Percentiles rank a stretch among this genome's conserved stretches.
Evolutionary conservation across 1,140 invertebrate genomes (phyloP).

Genomic region (Aphaenogaster rudis): DNA sequence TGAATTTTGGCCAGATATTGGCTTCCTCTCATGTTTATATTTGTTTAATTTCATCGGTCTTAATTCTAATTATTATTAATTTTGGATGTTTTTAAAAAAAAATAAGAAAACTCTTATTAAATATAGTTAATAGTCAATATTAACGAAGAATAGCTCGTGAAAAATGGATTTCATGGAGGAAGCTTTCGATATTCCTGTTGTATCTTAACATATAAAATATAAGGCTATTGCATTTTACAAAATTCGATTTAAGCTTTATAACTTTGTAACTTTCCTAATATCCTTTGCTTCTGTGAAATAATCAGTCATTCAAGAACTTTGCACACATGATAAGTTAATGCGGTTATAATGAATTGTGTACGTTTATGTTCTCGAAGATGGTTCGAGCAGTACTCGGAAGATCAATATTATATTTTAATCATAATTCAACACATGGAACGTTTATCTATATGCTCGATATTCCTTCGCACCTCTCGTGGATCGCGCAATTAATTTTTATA

Average conservation of each 20-base stretch:
- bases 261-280: no score
- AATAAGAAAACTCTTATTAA: background rate
- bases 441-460: background rate
- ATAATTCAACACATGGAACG: background rate
- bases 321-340: background rate
- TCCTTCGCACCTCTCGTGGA: background rate
- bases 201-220: background rate
- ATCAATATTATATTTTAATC: slow-evolving; percentile 3
- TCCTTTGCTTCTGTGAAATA: background rate
- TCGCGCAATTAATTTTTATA: background rate
- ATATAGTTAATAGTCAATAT: background rate
- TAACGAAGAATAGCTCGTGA: background rate
- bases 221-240: background rate
- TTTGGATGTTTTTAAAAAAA: background rate
- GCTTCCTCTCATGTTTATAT: no score
- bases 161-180: slow-evolving; percentile 1
- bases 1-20: no score
- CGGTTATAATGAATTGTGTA: background rate
- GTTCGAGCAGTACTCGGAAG: background rate
- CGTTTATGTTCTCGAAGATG: background rate
- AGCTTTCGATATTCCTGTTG: background rate
- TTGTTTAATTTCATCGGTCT: no score
- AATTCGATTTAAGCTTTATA: no score
- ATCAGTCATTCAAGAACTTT: background rate
- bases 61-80: background rate